A percentile compares a stretch with the other conserved stretches of the same genome.
Evolutionary conservation across 2,113 vertebrate species (phyloP).

Genomic region (Agapornis roseicollis): DNA sequence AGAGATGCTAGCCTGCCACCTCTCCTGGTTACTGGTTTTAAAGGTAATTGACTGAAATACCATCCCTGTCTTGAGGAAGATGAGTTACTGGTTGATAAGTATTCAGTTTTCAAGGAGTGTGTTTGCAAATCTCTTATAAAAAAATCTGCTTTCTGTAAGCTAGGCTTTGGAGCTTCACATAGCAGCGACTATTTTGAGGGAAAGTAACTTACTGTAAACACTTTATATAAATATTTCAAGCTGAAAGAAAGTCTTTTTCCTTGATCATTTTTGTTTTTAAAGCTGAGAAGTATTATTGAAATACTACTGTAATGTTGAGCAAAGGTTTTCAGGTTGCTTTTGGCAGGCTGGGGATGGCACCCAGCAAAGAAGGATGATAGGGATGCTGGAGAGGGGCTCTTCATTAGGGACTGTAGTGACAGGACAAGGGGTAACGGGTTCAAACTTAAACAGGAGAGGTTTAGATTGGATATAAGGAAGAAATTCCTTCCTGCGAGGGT

Average conservation of each 20-base stretch:
- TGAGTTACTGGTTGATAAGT: not conserved
- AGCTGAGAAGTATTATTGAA: not conserved
- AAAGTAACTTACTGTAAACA: not conserved
- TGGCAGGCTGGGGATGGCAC: accelerated
- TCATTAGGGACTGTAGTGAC: too few species aligned
- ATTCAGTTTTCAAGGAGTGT: not conserved
- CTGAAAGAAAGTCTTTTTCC: not conserved
- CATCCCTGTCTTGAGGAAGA: not conserved
- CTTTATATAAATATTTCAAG: not conserved
- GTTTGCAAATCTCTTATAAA: not conserved
- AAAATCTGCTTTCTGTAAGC: not conserved
- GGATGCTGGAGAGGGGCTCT: too few species aligned
- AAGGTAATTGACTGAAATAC: not conserved
- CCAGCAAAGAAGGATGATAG: not conserved
- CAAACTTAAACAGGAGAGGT: too few species aligned
- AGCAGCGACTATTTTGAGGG: not conserved
- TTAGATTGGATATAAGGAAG: too few species aligned
- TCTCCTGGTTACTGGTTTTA: not conserved
- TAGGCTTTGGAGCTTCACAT: not conserved
- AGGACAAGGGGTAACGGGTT: too few species aligned
- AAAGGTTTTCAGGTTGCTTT: not conserved
- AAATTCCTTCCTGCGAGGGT: too few species aligned
- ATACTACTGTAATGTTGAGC: not conserved
- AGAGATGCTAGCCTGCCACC: not conserved
- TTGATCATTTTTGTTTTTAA: not conserved